Evolutionary conservation across 2,797 vertebrate species (phyloP).

Genomic region (Gorsachius magnificus): DNA sequence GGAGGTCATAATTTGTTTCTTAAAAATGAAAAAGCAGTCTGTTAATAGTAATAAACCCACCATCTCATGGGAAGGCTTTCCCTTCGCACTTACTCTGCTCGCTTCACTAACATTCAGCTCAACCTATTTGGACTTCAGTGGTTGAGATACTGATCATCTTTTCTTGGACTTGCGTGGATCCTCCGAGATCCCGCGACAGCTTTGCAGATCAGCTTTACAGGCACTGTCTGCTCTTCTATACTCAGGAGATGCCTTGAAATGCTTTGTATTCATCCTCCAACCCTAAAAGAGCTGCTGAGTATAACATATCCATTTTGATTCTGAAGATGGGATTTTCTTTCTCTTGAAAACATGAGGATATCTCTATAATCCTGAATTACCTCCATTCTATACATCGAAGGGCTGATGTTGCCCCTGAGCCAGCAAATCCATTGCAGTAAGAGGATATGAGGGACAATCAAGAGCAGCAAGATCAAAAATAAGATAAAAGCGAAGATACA

Average conservation of each 20-base stretch:
- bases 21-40: not conserved
- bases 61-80: not conserved
- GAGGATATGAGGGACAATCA: not conserved
- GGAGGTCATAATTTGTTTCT: not conserved
- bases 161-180: not conserved
- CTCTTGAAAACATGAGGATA: not conserved
- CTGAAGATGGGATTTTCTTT: not conserved
- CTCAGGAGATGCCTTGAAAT: not conserved
- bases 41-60: not conserved
- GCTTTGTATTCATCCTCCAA: slow-evolving; percentile 9
- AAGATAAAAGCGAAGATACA: not conserved
- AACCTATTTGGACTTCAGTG: not conserved
- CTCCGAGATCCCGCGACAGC: not conserved
- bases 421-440: not conserved
- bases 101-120: not conserved
- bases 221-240: not conserved
- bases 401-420: not conserved
- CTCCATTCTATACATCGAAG: not conserved
- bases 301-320: not conserved
- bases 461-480: slow-evolving; percentile 1
- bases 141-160: not conserved
- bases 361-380: not conserved
- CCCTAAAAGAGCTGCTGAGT: not conserved
- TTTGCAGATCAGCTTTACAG: not conserved
- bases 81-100: not conserved